phyloP scores from a whole-genome alignment of 2,113 vertebrate genomes.

The Pelecanus crispus region DNA sequence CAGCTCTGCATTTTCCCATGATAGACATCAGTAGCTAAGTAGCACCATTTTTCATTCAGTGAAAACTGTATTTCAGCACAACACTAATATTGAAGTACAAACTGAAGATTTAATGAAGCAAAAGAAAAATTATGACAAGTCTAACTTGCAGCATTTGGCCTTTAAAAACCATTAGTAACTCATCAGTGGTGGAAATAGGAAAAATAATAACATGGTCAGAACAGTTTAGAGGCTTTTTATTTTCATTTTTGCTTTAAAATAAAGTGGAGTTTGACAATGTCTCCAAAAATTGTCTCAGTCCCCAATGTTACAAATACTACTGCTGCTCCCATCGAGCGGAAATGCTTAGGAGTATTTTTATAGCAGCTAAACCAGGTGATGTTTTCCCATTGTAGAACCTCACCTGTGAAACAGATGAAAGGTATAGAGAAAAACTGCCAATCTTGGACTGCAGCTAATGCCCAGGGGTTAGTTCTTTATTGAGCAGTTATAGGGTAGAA shows the following conservation, averaged over 20 bases:
- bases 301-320: accelerated
- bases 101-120: neutral
- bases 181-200: neutral
- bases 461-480: neutral
- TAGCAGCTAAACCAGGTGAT: neutral
- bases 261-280: neutral
- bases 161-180: neutral
- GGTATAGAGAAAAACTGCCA: neutral
- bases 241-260: neutral
- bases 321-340: neutral
- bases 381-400: neutral
- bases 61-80: neutral
- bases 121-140: neutral
- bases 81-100: neutral
- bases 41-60: neutral
- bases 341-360: neutral
- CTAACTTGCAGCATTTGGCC: neutral
- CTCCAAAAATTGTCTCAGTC: neutral
- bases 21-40: neutral
- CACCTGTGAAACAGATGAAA: neutral
- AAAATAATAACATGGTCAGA: neutral
- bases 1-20: neutral
- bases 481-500: neutral
- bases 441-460: neutral
- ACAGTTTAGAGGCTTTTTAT: neutral